Evolutionary conservation across 2,797 vertebrate genomes (phyloP).

Genomic region (Siniperca obscura): DNA sequence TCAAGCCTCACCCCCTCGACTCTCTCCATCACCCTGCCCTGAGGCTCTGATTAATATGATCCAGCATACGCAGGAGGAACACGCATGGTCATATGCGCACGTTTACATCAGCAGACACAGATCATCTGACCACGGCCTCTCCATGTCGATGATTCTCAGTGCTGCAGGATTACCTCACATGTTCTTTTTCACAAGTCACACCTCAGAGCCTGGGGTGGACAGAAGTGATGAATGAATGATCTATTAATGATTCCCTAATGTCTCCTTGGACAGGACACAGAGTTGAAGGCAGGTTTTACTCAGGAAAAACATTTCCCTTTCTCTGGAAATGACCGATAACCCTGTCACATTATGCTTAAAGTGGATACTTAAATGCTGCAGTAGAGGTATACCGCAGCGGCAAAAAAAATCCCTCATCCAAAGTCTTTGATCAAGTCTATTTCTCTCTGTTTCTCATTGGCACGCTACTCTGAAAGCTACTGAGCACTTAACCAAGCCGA

Average conservation of each 20-base stretch:
- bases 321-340: slow-evolving; percentile 39
- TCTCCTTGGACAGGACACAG: slow-evolving; percentile 2
- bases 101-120: slow-evolving; percentile 45
- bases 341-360: slow-evolving; percentile 41
- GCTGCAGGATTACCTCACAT: slow-evolving; percentile 11
- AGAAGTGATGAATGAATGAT: slow-evolving; percentile 31
- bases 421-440: slow-evolving; percentile 29
- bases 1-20: slow-evolving; percentile 33
- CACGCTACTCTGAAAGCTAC: slow-evolving; percentile 44
- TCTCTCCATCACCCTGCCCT: slow-evolving; percentile 45
- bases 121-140: slow-evolving; percentile 44
- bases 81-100: neutral
- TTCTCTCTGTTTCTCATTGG: slow-evolving; percentile 30
- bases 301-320: slow-evolving; percentile 20
- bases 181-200: slow-evolving; percentile 37
- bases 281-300: slow-evolving; percentile 16
- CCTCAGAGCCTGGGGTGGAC: slow-evolving; percentile 17
- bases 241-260: slow-evolving; percentile 29
- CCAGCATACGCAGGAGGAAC: slow-evolving; percentile 63
- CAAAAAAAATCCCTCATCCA: slow-evolving; percentile 16
- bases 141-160: slow-evolving; percentile 10
- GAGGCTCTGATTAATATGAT: slow-evolving; percentile 73
- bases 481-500: slow-evolving; percentile 68
- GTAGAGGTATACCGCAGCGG: neutral
- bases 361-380: slow-evolving; percentile 40